Base-by-base conservation (phyloP, 2,888 invertebrate species). In the Eupithecia abbreviata region DNA sequence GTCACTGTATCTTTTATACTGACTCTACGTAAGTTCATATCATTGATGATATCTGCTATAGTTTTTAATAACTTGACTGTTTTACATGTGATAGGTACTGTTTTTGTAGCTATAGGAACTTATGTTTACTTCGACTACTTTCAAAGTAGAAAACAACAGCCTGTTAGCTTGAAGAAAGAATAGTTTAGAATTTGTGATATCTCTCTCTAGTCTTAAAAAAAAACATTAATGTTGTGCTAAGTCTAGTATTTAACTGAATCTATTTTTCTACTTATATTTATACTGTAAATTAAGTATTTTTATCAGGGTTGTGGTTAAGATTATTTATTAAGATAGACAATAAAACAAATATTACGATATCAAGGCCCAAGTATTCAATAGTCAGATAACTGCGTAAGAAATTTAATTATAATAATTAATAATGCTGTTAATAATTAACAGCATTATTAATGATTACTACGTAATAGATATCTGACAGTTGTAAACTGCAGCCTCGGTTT, bases 101-200 rank as follows among this genome's bases (percentile, higher is more conserved):
- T 88, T 30, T 86, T 93, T 74, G 94, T 95, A 6, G 88, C 87
- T 49, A 73, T 91, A 3, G 95, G 95, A 18, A 94, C 94, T 49
- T 92, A 87, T 85, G 87, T 93, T 3, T 95, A 94, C 85, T 95
- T 95, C 76, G 91, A 94, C 80, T 93, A 87, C 79, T 94, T 94
- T 80, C 79, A 82, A 68, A 82, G 80, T 55, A 89, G 84, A 72
- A 86, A 85, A 76, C 93, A 94, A 80, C 87, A 82, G 62, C 89
- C 93, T 30, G 91, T 94, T 4, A 90, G 83, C 82, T 83, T 85
- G 49, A 93, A 90, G 84, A 79, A 71, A 72, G 75, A 76, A 13
- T 75, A 83, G 85, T 67, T 51, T 47, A 18, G n/a, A 5, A 66
- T 15, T 4, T 62, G 62, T 12, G 30, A 62, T 62, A 3, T 62